These are phyloP conservation scores for Antheraea yamamai DNA, from an alignment of 2,888 invertebrate species.

Conservation along the genomic window DNA sequence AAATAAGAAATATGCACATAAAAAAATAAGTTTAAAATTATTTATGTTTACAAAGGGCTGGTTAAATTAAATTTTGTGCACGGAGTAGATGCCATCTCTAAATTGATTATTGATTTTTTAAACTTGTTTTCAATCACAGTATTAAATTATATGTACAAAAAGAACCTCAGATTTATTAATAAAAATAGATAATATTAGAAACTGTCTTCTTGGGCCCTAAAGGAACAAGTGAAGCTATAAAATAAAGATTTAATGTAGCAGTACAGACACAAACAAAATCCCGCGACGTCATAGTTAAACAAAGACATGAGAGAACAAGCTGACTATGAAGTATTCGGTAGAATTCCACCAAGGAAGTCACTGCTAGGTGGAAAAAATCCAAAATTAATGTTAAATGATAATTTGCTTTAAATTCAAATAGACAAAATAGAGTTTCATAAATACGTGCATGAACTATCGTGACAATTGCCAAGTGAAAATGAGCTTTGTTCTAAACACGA, in stretches of 20 bases:
- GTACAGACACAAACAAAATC: neutral
- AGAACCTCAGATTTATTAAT: too few species aligned
- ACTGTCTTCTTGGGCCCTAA: neutral
- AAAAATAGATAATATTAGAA: too few species aligned
- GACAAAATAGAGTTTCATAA: neutral
- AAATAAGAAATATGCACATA: too few species aligned
- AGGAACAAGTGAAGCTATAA: neutral
- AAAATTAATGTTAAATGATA: slow-evolving; percentile 27
- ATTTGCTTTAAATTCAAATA: slow-evolving; percentile 25
- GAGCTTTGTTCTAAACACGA: slow-evolving; percentile 2
- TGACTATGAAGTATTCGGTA: slow-evolving; percentile 55
- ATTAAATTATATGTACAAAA: too few species aligned
- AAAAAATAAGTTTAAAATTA: too few species aligned
- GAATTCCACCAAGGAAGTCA: slow-evolving; percentile 55
- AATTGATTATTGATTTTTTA: too few species aligned
- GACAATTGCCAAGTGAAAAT: slow-evolving; percentile 24
- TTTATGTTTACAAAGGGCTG: too few species aligned
- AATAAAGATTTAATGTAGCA: neutral
- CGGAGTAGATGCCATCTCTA: too few species aligned
- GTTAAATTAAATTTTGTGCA: too few species aligned
- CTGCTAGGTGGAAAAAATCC: slow-evolving; percentile 41
- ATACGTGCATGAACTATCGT: neutral
- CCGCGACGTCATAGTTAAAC: slow-evolving; percentile 38
- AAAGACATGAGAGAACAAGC: slow-evolving; percentile 64
- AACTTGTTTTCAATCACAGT: too few species aligned